Evolutionary conservation across 2,113 vertebrate species (phyloP).

Genomic region (Semicossyphus pulcher): DNA sequence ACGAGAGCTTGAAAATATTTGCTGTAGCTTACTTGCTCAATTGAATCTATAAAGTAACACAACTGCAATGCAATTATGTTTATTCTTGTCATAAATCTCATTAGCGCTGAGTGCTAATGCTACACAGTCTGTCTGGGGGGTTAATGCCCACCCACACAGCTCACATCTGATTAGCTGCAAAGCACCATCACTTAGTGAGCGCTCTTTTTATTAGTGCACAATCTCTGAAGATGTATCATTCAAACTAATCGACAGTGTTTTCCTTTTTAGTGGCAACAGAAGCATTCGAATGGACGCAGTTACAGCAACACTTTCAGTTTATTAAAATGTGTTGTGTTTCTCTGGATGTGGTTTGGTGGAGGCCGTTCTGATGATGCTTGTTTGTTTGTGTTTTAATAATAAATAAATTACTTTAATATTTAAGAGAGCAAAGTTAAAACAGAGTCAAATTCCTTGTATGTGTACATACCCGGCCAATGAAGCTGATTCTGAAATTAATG

Average conservation of each 20-base stretch:
- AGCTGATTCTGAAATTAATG: no score
- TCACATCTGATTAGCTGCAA: constrained; percentile 61
- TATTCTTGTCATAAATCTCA: constrained; percentile 74
- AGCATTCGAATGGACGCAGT: background rate
- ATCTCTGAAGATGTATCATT: constrained; percentile 35
- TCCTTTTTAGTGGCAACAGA: constrained; percentile 22
- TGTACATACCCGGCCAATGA: no score
- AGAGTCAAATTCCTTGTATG: no score
- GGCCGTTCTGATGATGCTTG: background rate
- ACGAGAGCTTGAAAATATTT: no score
- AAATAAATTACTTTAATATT: no score
- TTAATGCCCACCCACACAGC: constrained; percentile 62
- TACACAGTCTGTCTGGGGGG: constrained; percentile 38
- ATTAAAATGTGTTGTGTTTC: background rate
- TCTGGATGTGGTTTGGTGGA: constrained; percentile 2
- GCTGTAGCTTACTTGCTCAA: constrained; percentile 69
- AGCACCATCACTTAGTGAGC: constrained; percentile 51
- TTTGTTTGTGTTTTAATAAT: no score
- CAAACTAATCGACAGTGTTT: constrained; percentile 12
- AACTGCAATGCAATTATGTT: constrained; percentile 72
- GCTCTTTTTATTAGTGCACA: constrained; percentile 46
- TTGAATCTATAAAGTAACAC: constrained; percentile 68
- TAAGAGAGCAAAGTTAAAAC: no score
- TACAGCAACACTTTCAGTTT: no score
- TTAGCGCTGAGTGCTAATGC: constrained; percentile 54